Percentiles rank a stretch among this genome's conserved stretches.
These are phyloP conservation scores for Junco hyemalis DNA, from an alignment of 2,113 vertebrate genomes.

Conservation along the genomic window DNA sequence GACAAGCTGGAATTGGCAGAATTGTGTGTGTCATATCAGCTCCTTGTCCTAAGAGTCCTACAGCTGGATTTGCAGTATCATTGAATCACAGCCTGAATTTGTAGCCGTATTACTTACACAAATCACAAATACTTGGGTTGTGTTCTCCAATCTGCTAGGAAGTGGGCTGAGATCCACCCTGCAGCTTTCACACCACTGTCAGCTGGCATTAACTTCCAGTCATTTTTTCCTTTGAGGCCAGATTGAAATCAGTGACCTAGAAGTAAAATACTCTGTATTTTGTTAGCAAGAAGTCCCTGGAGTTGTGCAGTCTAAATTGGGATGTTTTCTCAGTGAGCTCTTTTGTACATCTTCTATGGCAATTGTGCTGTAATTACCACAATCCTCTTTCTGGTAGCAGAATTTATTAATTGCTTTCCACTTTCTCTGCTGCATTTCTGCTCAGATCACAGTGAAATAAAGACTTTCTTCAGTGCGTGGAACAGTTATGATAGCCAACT, in stretches of 20 bases:
- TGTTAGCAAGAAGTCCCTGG: constrained; percentile 39
- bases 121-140: neutral
- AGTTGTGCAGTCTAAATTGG: constrained; percentile 10
- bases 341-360: neutral
- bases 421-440: neutral
- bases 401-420: constrained; percentile 8
- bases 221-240: constrained; percentile 30
- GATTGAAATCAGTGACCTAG: constrained; percentile 46
- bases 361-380: constrained; percentile 5
- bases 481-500: neutral
- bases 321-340: constrained; percentile 14
- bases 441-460: neutral
- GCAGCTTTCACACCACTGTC: constrained; percentile 28
- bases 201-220: constrained; percentile 27
- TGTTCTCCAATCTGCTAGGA: neutral
- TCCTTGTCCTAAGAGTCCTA: constrained; percentile 25
- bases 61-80: constrained; percentile 45
- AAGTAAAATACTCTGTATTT: constrained; percentile 35
- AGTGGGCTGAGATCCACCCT: constrained; percentile 27
- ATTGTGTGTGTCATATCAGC: neutral
- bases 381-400: neutral
- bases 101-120: neutral
- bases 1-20: constrained; percentile 30
- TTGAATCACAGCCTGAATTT: constrained; percentile 19
- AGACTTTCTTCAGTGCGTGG: neutral